Conservation (phyloP, 2,888 invertebrate genomes). For the Lithophane socia region DNA sequence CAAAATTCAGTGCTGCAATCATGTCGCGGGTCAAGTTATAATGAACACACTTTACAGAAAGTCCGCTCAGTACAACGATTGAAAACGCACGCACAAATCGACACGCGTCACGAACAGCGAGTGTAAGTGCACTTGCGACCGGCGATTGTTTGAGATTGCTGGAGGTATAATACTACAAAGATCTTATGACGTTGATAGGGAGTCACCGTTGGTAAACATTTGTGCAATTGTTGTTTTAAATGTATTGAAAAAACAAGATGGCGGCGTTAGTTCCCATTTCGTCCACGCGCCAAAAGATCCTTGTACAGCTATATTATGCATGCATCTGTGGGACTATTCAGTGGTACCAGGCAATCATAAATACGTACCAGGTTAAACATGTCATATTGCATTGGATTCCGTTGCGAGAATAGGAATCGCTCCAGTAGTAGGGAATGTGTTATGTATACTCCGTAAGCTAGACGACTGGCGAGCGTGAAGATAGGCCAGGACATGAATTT, state of each 20-base stretch:
- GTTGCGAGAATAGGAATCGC: conserved; percentile 37
- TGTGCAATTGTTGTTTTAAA: too few relatives aligned
- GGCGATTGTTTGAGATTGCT: not conserved
- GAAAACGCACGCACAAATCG: not conserved
- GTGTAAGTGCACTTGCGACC: not conserved
- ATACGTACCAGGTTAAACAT: conserved; percentile 51
- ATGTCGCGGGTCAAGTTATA: too few relatives aligned
- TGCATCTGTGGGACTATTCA: too few relatives aligned
- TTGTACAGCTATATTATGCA: too few relatives aligned
- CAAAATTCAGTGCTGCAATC: too few relatives aligned
- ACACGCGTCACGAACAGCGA: not conserved
- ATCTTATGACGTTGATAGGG: too few relatives aligned
- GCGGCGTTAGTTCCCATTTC: too few relatives aligned
- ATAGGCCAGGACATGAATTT: conserved; percentile 49
- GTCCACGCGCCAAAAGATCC: too few relatives aligned
- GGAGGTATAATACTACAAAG: too few relatives aligned
- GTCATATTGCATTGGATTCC: conserved; percentile 55
- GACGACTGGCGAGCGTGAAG: conserved; percentile 45
- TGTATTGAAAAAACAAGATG: too few relatives aligned
- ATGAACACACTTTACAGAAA: not conserved
- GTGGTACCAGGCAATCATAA: not conserved
- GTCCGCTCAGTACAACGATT: not conserved
- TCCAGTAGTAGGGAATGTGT: conserved; percentile 52
- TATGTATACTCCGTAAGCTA: conserved; percentile 58
- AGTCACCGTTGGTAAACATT: too few relatives aligned